These are phyloP conservation scores for Euborellia annulipes DNA, from an alignment of 1,140 invertebrate genomes.

Conservation along the genomic window DNA sequence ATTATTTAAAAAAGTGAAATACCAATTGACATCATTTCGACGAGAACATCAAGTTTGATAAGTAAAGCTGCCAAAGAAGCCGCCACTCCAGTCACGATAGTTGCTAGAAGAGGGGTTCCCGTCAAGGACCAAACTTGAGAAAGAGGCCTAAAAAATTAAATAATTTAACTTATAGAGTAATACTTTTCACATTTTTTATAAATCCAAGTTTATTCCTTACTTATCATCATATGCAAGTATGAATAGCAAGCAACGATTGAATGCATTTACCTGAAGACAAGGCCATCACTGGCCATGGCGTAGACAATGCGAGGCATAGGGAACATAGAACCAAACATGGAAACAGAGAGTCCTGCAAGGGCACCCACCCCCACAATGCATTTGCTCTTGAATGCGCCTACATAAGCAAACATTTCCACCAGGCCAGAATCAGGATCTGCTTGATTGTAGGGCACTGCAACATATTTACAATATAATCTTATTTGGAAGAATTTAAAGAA, in stretches of 20 bases:
- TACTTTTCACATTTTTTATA: not conserved
- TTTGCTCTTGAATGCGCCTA: conserved; percentile 73
- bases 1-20: no score
- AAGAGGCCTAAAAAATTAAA: conserved; percentile 37
- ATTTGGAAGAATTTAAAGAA: no score
- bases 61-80: conserved; percentile 66
- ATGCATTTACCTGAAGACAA: conserved; percentile 75
- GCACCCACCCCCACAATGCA: conserved; percentile 81
- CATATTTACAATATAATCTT: no score
- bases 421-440: conserved; percentile 73
- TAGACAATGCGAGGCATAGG: conserved; percentile 89
- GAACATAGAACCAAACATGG: conserved; percentile 95
- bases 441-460: conserved; percentile 66
- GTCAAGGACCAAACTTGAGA: conserved; percentile 58
- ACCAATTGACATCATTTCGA: conserved; percentile 95
- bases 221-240: not conserved
- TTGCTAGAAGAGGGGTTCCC: conserved; percentile 72
- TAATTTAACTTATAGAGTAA: not conserved
- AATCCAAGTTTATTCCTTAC: not conserved
- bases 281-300: conserved; percentile 84
- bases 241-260: conserved; percentile 10
- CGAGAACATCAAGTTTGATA: conserved; percentile 68
- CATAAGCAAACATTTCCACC: conserved; percentile 81
- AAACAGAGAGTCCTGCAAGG: conserved; percentile 75
- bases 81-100: conserved; percentile 57